These are phyloP conservation scores for Carcharodon carcharias DNA, from an alignment of 2,797 vertebrate genomes.

Conservation along the genomic window DNA sequence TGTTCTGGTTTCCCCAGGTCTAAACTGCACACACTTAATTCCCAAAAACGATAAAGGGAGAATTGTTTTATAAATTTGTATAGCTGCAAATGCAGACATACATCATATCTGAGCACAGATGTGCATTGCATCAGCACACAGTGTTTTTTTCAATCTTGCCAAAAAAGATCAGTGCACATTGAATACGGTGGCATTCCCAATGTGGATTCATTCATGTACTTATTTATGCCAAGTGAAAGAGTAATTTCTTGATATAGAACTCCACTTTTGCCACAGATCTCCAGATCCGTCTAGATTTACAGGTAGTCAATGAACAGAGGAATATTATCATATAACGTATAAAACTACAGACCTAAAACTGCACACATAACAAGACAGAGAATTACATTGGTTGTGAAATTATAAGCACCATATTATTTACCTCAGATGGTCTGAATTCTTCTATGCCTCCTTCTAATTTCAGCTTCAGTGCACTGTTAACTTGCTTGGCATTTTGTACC, in stretches of 20 bases:
- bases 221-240: neutral
- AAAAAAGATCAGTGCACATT: neutral
- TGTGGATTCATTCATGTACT: neutral
- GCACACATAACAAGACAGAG: slow-evolving; percentile 13
- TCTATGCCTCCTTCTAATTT: slow-evolving; percentile 85
- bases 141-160: neutral
- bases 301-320: slow-evolving; percentile 12
- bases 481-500: slow-evolving; percentile 98
- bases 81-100: neutral
- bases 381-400: slow-evolving; percentile 34
- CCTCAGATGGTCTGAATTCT: slow-evolving; percentile 85
- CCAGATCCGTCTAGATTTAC: neutral
- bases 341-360: neutral
- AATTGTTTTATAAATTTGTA: neutral
- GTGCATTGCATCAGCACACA: neutral
- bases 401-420: slow-evolving; percentile 51
- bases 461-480: slow-evolving; percentile 94
- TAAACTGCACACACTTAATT: slow-evolving; percentile 24
- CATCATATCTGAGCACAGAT: neutral
- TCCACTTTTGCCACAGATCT: slow-evolving; percentile 8
- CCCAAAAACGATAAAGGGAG: neutral
- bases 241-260: neutral
- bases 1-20: slow-evolving; percentile 22
- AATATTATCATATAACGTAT: slow-evolving; percentile 3
- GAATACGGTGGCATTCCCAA: neutral